Evolutionary conservation across 2,888 invertebrate species (phyloP).

Genomic region (Syritta pipiens): DNA sequence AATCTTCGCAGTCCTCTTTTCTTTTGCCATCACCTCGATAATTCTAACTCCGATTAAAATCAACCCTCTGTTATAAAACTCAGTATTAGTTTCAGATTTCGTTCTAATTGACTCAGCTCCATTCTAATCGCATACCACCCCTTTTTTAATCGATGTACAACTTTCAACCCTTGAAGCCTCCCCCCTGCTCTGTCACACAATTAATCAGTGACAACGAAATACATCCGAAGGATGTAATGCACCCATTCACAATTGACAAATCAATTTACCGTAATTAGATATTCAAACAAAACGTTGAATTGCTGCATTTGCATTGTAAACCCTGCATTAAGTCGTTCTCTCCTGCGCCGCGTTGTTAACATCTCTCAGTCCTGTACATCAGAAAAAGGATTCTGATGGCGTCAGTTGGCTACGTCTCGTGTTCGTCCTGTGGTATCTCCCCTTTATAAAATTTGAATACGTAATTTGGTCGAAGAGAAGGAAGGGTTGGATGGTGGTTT

Average conservation of each 20-base stretch:
- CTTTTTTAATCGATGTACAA: conserved; percentile 36
- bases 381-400: too few species aligned
- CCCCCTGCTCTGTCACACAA: conserved; percentile 1
- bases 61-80: neutral
- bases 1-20: too few species aligned
- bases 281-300: conserved; percentile 69
- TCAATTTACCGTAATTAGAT: conserved; percentile 69
- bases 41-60: too few species aligned
- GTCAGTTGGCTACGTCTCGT: conserved; percentile 18
- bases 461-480: conserved; percentile 49
- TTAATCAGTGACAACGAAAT: conserved; percentile 54
- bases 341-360: neutral
- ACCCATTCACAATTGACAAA: conserved; percentile 62
- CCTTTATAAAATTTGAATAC: conserved; percentile 59
- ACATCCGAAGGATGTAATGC: conserved; percentile 52
- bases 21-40: too few species aligned
- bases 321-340: conserved; percentile 55
- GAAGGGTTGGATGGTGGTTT: conserved; percentile 48
- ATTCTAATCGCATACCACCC: neutral
- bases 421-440: neutral
- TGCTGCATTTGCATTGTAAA: conserved; percentile 67
- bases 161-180: neutral
- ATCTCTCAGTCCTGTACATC: neutral
- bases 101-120: conserved; percentile 23
- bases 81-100: conserved; percentile 13